Base-by-base conservation (phyloP, 2,113 vertebrate species). In the Pteropus alecto region DNA sequence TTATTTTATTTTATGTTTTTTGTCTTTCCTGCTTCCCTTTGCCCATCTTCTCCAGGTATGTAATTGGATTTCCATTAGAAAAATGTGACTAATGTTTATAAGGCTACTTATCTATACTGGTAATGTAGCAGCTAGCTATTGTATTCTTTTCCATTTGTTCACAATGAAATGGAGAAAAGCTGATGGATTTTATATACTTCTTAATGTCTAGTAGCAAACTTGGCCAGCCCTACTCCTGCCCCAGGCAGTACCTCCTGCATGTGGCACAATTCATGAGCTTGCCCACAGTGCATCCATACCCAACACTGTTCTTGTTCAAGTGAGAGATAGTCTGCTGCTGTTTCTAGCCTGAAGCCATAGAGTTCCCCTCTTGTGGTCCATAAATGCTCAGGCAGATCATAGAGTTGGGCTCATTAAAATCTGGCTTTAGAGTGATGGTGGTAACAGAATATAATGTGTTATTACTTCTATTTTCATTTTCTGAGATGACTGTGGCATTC, bases 391-490 rank as follows among this genome's bases (percentile, higher is more conserved):
- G 61, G 67, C 92, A 93, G 67, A 95, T 94, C 87, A 70, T 11
- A 79, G 85, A 93, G 78, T 63, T 67, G 60, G 70, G 60, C 74
- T 97, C 85, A 96, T 95, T 97, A 97, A 97, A 96, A 96, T 84
- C 77, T 89, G 82, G 88, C 81, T 97, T 83, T 61, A 82, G 81
- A 97, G 87, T 16, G 68, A 13, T 63, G n/a, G 87, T 89, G 68
- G 91, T 84, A 91, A 89, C 73, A 95, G 93, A 96, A 91, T 96
- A 93, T 88, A 77, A 97, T 96, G 71, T 76, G 77, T 83, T 97
- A 96, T 92, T 79, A 78, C 56, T 97, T 95, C 71, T 87, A 71
- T 94, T 97, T 96, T 96, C 96, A 96, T 96, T 95, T 97, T 91
- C 85, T 81, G 88, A 95, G 94, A 96, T 78, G 95, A 89, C 86